A percentile compares a stretch with the other conserved stretches of the same genome.
These are phyloP conservation scores for Procavia capensis DNA, from an alignment of 2,113 vertebrate species.

Conservation along the genomic window DNA sequence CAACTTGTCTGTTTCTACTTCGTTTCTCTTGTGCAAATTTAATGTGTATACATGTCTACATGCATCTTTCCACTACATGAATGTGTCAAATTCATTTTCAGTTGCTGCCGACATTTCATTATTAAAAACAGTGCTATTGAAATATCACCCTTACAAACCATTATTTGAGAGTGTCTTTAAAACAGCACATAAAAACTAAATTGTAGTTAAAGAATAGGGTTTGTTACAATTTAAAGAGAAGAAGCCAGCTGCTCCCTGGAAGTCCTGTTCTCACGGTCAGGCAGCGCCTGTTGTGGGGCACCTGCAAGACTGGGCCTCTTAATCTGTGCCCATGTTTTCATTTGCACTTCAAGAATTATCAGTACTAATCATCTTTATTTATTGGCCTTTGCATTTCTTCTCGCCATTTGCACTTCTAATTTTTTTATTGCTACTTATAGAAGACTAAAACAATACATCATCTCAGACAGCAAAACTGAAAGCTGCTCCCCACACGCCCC, in stretches of 20 bases:
- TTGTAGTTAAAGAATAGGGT: background rate
- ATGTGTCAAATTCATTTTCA: background rate
- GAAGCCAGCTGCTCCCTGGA: background rate
- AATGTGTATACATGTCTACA: background rate
- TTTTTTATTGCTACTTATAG: background rate
- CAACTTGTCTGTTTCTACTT: background rate
- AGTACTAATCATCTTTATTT: background rate
- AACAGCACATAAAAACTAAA: background rate
- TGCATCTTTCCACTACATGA: background rate
- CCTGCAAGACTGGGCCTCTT: background rate
- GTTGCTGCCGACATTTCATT: background rate
- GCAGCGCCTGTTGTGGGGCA: background rate
- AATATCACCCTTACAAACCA: background rate
- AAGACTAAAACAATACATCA: background rate
- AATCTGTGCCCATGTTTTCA: background rate
- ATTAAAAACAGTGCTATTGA: background rate
- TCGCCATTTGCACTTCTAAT: background rate
- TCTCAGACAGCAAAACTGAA: background rate
- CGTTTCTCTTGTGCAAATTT: background rate
- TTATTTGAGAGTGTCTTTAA: background rate
- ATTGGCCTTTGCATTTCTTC: background rate
- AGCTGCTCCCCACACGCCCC: background rate
- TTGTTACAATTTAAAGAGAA: background rate
- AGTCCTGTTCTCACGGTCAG: background rate
- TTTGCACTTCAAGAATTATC: background rate